phyloP scores from a whole-genome alignment of 2,888 invertebrate species.

The Conchocele bisecta region DNA sequence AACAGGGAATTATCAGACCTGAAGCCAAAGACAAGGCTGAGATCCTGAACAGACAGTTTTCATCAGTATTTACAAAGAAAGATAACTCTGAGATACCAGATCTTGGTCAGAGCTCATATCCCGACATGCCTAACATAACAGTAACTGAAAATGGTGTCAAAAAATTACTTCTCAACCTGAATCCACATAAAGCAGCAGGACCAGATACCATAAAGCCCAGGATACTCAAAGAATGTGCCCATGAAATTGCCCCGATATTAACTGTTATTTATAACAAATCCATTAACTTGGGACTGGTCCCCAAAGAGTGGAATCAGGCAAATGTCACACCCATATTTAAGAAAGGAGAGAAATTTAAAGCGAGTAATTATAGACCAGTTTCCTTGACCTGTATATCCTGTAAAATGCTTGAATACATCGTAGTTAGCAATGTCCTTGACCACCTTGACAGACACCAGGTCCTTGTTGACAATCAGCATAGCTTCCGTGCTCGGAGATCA shows the following conservation, averaged over 20 bases:
- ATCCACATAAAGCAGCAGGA: slow-evolving; percentile 17
- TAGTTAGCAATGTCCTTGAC: neutral
- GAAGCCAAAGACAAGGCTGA: neutral
- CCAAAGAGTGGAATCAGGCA: neutral
- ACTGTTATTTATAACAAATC: slow-evolving; percentile 13
- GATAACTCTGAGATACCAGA: neutral
- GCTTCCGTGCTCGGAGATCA: too few relatives aligned
- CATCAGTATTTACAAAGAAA: slow-evolving; percentile 2
- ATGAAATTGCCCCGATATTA: slow-evolving; percentile 9
- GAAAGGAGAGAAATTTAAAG: slow-evolving; percentile 17
- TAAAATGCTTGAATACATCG: slow-evolving; percentile 14
- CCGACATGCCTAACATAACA: neutral
- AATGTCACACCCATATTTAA: slow-evolving; percentile 13
- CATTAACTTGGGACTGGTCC: neutral
- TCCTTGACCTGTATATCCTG: slow-evolving; percentile 15
- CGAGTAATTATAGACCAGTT: slow-evolving; percentile 10
- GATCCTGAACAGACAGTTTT: neutral
- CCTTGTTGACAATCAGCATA: too few relatives aligned
- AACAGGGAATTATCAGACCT: neutral
- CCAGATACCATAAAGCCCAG: slow-evolving; percentile 9
- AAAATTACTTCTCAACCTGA: slow-evolving; percentile 11
- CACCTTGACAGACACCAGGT: too few relatives aligned
- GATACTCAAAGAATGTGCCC: slow-evolving; percentile 13
- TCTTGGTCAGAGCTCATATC: neutral
- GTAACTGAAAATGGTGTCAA: neutral